A percentile compares a stretch with the other conserved stretches of the same genome.
These are phyloP conservation scores for Adelosebastes latens DNA, from an alignment of 2,797 vertebrate genomes.

Conservation along the genomic window DNA sequence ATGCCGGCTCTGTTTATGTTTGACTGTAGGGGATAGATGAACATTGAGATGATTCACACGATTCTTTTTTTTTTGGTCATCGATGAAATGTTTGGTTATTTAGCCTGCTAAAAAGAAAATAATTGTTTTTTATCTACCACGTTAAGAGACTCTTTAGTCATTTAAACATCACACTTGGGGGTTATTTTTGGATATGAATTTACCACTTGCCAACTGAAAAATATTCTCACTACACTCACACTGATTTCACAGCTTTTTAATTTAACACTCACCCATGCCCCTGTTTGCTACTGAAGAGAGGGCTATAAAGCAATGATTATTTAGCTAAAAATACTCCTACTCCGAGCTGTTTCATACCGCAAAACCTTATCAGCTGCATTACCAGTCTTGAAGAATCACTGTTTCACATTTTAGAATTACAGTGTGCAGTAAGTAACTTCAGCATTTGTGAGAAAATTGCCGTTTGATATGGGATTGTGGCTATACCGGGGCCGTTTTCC, in stretches of 20 bases:
- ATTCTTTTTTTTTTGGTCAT: neutral
- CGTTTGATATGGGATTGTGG: constrained; percentile 46
- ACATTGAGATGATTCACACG: neutral
- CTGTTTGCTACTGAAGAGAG: neutral
- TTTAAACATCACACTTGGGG: neutral
- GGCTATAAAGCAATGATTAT: neutral
- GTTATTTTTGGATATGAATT: neutral
- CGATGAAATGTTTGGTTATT: neutral
- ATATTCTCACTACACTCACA: neutral
- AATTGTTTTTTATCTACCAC: neutral
- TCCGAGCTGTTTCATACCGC: neutral
- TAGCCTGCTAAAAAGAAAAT: neutral
- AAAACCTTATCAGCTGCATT: neutral
- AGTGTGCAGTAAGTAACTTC: neutral
- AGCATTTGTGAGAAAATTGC: constrained; percentile 22
- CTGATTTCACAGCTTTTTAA: neutral
- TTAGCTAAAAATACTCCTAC: neutral
- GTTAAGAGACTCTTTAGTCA: neutral
- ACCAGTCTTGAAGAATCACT: neutral
- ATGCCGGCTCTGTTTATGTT: neutral
- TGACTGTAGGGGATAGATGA: neutral
- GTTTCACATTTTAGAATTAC: neutral
- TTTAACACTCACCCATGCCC: neutral
- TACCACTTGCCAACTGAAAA: neutral
- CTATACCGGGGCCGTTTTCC: constrained; percentile 37